A percentile compares a stretch with the other conserved stretches of the same genome.
phyloP scores from a whole-genome alignment of 2,113 vertebrate species.

The Xiphorhynchus elegans region DNA sequence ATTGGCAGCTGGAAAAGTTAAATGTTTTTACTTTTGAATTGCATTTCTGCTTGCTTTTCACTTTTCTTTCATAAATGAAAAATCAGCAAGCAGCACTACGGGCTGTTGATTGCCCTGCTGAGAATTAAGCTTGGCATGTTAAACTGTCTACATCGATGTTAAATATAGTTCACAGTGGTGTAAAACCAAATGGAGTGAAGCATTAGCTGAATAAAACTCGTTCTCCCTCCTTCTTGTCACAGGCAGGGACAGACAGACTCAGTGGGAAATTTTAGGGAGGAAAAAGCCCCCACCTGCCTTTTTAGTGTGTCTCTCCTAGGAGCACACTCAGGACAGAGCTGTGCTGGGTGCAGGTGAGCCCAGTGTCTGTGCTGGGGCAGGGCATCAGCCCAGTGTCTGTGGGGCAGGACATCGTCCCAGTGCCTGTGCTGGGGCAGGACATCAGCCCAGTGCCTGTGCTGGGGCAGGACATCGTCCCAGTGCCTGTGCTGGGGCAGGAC shows the following conservation, averaged over 20 bases:
- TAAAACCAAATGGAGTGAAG: background rate
- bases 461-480: too few species aligned
- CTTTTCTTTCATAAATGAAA: slow-evolving; percentile 12
- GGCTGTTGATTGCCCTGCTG: background rate
- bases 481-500: background rate
- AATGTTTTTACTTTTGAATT: background rate
- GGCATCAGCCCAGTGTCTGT: background rate
- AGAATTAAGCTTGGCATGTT: background rate
- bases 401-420: background rate
- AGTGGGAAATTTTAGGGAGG: background rate
- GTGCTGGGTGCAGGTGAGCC: background rate
- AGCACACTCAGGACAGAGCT: rapidly evolving
- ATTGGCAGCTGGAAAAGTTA: background rate
- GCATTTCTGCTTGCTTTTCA: slow-evolving; percentile 12
- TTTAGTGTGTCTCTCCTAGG: background rate
- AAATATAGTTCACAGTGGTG: background rate
- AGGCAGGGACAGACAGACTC: background rate
- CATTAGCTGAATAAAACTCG: background rate
- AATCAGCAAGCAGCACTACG: background rate
- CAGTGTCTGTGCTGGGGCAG: background rate
- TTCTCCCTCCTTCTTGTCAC: background rate
- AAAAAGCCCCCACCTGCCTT: background rate
- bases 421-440: background rate
- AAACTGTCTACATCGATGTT: background rate
- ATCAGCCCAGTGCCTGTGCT: background rate